phyloP scores from a whole-genome alignment of 2,888 invertebrate species.

The Chouioia cunea region DNA sequence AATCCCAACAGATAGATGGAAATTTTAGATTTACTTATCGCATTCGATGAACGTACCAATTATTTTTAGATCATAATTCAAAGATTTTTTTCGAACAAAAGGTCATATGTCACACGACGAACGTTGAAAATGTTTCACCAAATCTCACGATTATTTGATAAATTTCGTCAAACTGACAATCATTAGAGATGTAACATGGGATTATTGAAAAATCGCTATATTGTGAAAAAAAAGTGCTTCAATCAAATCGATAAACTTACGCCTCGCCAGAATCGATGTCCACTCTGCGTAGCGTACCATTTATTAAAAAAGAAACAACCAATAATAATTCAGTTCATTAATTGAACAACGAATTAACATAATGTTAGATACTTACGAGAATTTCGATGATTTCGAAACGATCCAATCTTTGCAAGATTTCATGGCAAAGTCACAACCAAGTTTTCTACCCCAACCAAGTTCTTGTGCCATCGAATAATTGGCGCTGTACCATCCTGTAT shows the following conservation, averaged over 20 bases:
- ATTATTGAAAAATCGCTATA: no score
- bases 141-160: no score
- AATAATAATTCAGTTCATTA: conserved; percentile 9
- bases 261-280: conserved; percentile 11
- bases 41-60: no score
- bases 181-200: no score
- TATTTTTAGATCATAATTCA: no score
- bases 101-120: no score
- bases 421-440: conserved; percentile 95
- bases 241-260: conserved; percentile 24
- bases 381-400: conserved; percentile 73
- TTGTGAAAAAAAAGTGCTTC: no score
- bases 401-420: conserved; percentile 98
- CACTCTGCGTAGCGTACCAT: conserved; percentile 28
- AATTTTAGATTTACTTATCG: no score
- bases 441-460: conserved; percentile 88
- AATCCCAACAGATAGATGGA: no score
- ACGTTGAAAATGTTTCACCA: no score
- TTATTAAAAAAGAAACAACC: conserved; percentile 7
- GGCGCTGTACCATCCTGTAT: conserved; percentile 96
- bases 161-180: no score
- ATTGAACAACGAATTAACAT: background rate
- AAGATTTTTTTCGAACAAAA: no score
- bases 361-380: conserved; percentile 58
- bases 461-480: conserved; percentile 90